Evolutionary conservation across 2,888 invertebrate genomes (phyloP).

Genomic region (Eurytoma californica): DNA sequence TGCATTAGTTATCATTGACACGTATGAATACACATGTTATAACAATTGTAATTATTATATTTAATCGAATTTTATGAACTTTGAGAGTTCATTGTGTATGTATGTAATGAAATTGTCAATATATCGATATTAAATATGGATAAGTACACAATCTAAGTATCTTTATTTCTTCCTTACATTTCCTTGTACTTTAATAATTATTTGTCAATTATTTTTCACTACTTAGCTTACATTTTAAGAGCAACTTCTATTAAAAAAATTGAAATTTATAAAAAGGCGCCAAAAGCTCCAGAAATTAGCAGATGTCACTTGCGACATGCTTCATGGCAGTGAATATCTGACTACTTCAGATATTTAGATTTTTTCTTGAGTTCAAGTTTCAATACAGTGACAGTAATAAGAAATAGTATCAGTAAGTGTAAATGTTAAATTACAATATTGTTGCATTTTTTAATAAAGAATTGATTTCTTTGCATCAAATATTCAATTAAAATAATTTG

Average conservation of each 20-base stretch:
- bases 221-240: background rate
- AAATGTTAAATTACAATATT: background rate
- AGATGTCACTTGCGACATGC: no score
- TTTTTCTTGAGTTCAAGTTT: no score
- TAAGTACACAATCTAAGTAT: conserved; percentile 14
- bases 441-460: background rate
- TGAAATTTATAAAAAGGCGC: no score
- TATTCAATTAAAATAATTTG: background rate
- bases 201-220: background rate
- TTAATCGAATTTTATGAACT: conserved; percentile 51
- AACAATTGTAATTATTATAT: conserved; percentile 49
- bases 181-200: background rate
- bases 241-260: no score
- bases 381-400: background rate
- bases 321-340: no score
- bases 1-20: conserved; percentile 51
- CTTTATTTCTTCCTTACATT: conserved; percentile 2
- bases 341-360: conserved; percentile 14
- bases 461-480: background rate
- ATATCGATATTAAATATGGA: conserved; percentile 56
- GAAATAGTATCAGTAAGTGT: background rate
- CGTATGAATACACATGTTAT: conserved; percentile 47
- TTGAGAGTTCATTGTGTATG: conserved; percentile 57
- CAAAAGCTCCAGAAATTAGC: no score
- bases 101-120: conserved; percentile 61